These are phyloP conservation scores for Koerneria pararmatus DNA, from an alignment of 2,888 invertebrate species.

Conservation along the genomic window DNA sequence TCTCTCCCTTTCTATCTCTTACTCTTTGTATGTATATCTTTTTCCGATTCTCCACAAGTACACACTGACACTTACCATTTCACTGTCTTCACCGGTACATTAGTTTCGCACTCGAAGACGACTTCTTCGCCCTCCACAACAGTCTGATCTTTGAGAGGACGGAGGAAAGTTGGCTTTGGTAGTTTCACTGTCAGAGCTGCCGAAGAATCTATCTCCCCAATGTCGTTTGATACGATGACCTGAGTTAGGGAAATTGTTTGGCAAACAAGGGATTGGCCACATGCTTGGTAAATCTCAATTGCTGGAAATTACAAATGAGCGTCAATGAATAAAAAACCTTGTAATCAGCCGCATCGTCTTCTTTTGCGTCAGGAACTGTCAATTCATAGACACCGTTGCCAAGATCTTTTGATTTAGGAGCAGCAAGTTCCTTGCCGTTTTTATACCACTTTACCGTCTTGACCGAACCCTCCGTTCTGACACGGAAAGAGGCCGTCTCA, in stretches of 20 bases:
- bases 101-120: slow-evolving; percentile 61
- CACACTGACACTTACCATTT: slow-evolving; percentile 39
- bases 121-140: slow-evolving; percentile 61
- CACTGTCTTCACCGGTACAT: slow-evolving; percentile 53
- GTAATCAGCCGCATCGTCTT: slow-evolving; percentile 52
- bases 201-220: slow-evolving; percentile 48
- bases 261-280: not conserved
- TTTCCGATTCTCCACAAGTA: no score
- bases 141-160: slow-evolving; percentile 59
- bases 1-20: no score
- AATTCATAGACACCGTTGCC: slow-evolving; percentile 25
- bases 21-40: no score
- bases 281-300: not conserved
- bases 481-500: slow-evolving; percentile 71
- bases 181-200: slow-evolving; percentile 52
- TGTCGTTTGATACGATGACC: slow-evolving; percentile 31
- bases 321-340: slow-evolving; percentile 32
- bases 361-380: slow-evolving; percentile 24
- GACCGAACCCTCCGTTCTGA: slow-evolving; percentile 70
- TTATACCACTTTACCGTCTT: slow-evolving; percentile 75
- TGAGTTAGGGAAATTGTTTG: not conserved
- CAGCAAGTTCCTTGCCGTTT: slow-evolving; percentile 49
- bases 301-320: not conserved
- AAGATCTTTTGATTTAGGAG: slow-evolving; percentile 21
- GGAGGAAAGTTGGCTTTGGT: slow-evolving; percentile 50